Evolutionary conservation across 2,113 vertebrate genomes (phyloP).

Genomic region (Aptenodytes patagonicus): DNA sequence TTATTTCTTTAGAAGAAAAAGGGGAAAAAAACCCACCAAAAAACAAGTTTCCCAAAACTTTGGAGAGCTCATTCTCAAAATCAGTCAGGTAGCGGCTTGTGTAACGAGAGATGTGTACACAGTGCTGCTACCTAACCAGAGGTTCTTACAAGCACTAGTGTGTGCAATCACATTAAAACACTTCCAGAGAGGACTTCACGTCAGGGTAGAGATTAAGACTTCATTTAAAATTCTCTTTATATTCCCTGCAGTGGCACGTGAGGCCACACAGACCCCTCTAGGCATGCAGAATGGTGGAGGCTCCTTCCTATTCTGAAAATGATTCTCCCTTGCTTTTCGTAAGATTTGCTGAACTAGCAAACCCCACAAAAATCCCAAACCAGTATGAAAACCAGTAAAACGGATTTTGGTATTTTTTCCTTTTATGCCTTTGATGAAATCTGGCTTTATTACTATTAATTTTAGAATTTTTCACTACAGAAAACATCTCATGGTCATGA

Average conservation of each 20-base stretch:
- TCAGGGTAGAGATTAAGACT: background rate
- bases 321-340: background rate
- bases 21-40: fast-evolving
- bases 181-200: background rate
- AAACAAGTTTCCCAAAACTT: background rate
- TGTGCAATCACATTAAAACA: background rate
- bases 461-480: background rate
- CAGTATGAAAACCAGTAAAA: background rate
- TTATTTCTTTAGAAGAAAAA: background rate
- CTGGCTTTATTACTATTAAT: background rate
- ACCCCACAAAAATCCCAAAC: background rate
- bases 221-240: background rate
- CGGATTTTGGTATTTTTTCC: background rate
- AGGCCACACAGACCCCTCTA: background rate
- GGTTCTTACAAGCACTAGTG: background rate
- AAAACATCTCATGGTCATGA: background rate
- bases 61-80: background rate
- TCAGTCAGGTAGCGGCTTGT: background rate
- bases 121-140: background rate
- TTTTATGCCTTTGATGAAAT: background rate
- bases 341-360: background rate
- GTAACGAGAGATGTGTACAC: background rate
- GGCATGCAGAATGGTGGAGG: background rate
- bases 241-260: background rate
- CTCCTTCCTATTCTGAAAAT: background rate